Evolutionary conservation across 2,113 vertebrate genomes (phyloP).

Genomic region (Vidua chalybeata): DNA sequence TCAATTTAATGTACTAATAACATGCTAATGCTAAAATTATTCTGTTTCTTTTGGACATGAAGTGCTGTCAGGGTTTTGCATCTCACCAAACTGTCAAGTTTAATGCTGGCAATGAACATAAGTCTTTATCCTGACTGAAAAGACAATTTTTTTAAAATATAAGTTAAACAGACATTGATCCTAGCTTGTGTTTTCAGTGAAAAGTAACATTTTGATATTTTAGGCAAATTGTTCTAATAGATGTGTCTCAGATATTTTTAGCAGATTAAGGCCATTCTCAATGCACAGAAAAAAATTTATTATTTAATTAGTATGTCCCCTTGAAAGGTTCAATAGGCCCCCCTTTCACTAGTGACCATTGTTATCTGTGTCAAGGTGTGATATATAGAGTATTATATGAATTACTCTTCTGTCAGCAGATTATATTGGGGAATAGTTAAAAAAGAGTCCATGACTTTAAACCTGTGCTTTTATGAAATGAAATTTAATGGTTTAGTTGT

Average conservation of each 20-base stretch:
- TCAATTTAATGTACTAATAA: neutral
- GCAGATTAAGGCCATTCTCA: neutral
- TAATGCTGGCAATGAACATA: neutral
- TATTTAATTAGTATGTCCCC: neutral
- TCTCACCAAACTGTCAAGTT: neutral
- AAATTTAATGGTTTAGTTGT: neutral
- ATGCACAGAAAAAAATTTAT: neutral
- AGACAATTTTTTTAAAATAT: neutral
- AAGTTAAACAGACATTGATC: neutral
- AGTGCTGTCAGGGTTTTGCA: neutral
- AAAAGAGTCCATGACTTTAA: neutral
- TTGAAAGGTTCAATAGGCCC: neutral
- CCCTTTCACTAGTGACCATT: neutral
- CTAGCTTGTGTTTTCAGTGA: constrained; percentile 6
- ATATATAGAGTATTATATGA: neutral
- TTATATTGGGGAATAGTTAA: neutral
- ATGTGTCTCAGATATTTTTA: neutral
- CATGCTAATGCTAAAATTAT: neutral
- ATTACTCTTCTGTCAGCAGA: neutral
- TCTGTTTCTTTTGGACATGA: neutral
- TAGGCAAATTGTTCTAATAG: neutral
- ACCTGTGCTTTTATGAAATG: neutral
- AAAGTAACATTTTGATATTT: neutral
- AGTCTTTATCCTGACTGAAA: constrained; percentile 15
- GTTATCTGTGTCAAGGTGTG: neutral